These are phyloP conservation scores for Aethes cnicana DNA, from an alignment of 2,888 invertebrate genomes.

Conservation along the genomic window DNA sequence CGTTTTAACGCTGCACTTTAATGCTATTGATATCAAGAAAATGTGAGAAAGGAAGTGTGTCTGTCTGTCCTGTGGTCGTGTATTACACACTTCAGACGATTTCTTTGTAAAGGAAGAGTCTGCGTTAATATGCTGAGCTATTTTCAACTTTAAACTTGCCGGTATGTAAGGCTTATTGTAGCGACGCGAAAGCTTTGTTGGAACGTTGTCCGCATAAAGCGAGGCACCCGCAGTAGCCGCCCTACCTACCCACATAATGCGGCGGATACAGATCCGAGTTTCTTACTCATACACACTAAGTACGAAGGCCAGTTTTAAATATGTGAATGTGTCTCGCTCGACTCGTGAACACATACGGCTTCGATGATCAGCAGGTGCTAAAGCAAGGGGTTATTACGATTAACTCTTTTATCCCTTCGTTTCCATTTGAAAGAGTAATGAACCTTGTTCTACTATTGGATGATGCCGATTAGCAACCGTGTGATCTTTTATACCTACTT, in stretches of 20 bases:
- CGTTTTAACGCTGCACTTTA: constrained; percentile 63
- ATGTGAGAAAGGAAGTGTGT: constrained; percentile 81
- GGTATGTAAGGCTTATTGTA: constrained; percentile 72
- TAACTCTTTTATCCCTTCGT: constrained; percentile 82
- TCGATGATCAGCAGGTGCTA: constrained; percentile 82
- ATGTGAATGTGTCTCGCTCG: constrained; percentile 62
- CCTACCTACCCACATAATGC: constrained; percentile 78
- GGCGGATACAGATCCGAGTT: constrained; percentile 80
- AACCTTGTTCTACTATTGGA: constrained; percentile 78
- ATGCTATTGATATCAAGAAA: constrained; percentile 76
- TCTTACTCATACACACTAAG: constrained; percentile 73
- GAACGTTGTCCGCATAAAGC: constrained; percentile 68
- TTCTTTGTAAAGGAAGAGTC: constrained; percentile 66
- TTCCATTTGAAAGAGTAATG: constrained; percentile 82
- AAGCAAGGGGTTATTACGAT: constrained; percentile 81
- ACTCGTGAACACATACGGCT: constrained; percentile 76
- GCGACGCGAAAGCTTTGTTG: constrained; percentile 65
- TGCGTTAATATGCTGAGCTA: constrained; percentile 51
- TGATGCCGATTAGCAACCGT: constrained; percentile 71
- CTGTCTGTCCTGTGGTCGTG: constrained; percentile 50
- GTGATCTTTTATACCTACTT: constrained; percentile 62
- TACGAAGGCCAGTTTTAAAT: constrained; percentile 78
- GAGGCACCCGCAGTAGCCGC: constrained; percentile 76
- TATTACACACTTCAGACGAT: constrained; percentile 63
- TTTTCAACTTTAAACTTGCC: constrained; percentile 60